Percentiles rank a stretch among this genome's conserved stretches.
Conservation (phyloP, 2,113 vertebrate genomes). For the Calidris pygmaea region DNA sequence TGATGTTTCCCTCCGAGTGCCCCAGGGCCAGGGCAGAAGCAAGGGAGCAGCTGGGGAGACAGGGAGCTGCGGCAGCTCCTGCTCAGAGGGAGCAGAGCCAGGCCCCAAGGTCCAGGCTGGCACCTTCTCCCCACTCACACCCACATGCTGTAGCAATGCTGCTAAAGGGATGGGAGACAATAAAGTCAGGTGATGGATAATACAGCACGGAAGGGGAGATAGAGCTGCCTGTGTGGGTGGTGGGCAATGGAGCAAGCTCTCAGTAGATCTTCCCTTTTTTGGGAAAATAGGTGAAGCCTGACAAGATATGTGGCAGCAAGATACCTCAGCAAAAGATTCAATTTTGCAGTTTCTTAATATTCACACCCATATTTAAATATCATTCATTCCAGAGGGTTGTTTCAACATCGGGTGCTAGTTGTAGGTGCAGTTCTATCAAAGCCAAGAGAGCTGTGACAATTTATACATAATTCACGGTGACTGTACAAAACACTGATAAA, state of each 20-base stretch:
- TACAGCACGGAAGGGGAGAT: neutral
- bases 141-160: neutral
- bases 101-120: neutral
- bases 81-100: neutral
- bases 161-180: neutral
- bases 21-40: neutral
- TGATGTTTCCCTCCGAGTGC: neutral
- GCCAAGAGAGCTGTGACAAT: neutral
- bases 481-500: neutral
- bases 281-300: neutral
- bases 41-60: neutral
- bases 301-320: neutral
- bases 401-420: neutral
- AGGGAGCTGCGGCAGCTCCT: neutral
- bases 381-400: neutral
- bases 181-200: neutral
- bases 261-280: neutral
- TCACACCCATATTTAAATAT: neutral
- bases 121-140: neutral
- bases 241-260: neutral
- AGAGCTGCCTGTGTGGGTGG: accelerated
- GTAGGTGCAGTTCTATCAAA: neutral
- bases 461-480: neutral
- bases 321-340: neutral
- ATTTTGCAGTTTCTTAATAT: neutral